Conservation (phyloP, 2,797 vertebrate genomes). For the Tapera naevia region DNA sequence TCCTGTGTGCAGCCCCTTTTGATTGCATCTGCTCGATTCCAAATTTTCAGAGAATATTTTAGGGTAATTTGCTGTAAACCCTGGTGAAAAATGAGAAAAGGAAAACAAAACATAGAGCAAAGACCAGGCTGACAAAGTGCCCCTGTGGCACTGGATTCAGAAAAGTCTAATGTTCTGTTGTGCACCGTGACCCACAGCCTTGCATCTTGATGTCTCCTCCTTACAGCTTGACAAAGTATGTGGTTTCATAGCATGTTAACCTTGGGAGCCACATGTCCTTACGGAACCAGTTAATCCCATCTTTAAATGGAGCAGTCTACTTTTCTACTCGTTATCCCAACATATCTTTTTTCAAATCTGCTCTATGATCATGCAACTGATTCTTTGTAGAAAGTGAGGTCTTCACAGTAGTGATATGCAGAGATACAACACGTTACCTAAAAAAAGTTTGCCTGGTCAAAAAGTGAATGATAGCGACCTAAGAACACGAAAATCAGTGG, state of each 20-base stretch:
- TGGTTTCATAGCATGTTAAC: background rate
- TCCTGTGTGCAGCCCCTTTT: background rate
- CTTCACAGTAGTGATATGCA: rapidly evolving
- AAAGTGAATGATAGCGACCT: background rate
- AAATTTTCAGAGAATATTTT: background rate
- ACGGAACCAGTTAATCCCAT: background rate
- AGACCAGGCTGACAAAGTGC: background rate
- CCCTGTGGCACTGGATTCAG: background rate
- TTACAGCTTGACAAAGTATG: background rate
- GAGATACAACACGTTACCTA: background rate
- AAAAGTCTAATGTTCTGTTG: background rate
- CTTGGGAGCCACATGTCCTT: background rate
- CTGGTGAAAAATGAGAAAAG: background rate
- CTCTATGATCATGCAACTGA: background rate
- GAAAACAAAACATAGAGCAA: background rate
- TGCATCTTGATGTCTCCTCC: background rate
- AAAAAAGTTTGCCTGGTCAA: background rate
- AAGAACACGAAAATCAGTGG: background rate
- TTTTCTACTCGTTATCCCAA: background rate
- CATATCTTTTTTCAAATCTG: background rate
- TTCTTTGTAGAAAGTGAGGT: background rate
- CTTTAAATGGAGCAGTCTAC: background rate
- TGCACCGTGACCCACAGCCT: background rate
- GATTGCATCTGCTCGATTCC: background rate
- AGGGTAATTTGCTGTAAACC: background rate